Evolutionary conservation across 2,113 vertebrate genomes (phyloP), one percentile per base, ranked within the genome.

Genomic region (Macquaria australasica): DNA sequence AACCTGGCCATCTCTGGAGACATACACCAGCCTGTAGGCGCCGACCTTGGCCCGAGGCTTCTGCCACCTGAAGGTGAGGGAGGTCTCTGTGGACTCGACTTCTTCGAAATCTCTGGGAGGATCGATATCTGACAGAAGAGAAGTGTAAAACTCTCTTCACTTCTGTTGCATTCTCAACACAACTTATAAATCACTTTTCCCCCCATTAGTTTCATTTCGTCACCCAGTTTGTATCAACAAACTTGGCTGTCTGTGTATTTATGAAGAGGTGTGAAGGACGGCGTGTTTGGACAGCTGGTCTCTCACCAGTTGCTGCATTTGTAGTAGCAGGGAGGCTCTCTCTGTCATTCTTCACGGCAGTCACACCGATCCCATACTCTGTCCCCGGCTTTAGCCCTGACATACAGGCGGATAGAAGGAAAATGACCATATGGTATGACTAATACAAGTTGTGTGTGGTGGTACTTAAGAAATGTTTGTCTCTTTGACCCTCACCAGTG

Each of bases 291-390:
- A 87, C 83, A 82, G 87, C 77, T 69, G 72, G 0, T 31, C 25
- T 83, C 97, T 97, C 92, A 99, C 98, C 98, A 53, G 98, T 99
- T 77, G 96, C 97, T 21, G 96, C 97, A 0, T 98, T 99, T 51
- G 97, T 96, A 64, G 98, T 99, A 0, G 97, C 96, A 0, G 98
- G 98, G n/a, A 96, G 88, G 1, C 98, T 99, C 89, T 99, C 98
- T 66, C 92, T 95, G 89, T 98, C 96, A 0, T 95, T 95, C 92
- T 97, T 98, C 88, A 99, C 94, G 2, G 97, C 97, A 14, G 97
- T 98, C 85, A 99, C 96, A 41, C 97, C 98, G 12, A 99, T 96
- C n/a, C 97, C 98, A 9, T 99, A 99, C 85, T 99, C 98, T 0
- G 97, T 98, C 48, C 98, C 98, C 1, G 98, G 97, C 53, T 93